Evolutionary conservation across 1,140 invertebrate species (phyloP).

Genomic region (Leptoteleia sp.): DNA sequence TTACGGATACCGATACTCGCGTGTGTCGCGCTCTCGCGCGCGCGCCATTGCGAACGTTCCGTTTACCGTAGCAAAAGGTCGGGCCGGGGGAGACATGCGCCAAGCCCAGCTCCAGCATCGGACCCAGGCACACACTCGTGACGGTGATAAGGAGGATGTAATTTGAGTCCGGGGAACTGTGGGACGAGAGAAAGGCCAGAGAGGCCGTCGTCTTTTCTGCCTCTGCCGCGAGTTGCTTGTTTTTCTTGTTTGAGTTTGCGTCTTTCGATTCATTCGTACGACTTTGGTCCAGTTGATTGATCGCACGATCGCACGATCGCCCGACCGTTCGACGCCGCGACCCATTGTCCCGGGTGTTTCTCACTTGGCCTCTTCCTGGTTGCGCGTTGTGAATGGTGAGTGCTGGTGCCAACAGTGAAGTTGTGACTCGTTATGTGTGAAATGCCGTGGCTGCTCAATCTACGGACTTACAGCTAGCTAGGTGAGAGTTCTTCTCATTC

Average conservation of each 20-base stretch:
- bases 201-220: conserved; percentile 12
- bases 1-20: conserved; percentile 34
- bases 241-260: neutral
- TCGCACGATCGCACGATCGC: conserved; percentile 1
- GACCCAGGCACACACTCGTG: too few relatives aligned
- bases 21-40: conserved; percentile 15
- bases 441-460: conserved; percentile 78
- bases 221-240: conserved; percentile 10
- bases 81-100: neutral
- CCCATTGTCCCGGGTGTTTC: conserved; percentile 5
- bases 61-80: neutral
- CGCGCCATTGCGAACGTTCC: conserved; percentile 3
- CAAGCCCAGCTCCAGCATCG: too few relatives aligned
- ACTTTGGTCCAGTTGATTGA: neutral
- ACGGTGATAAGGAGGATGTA: conserved; percentile 36
- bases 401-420: conserved; percentile 69
- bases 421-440: conserved; percentile 74
- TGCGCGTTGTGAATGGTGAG: conserved; percentile 69
- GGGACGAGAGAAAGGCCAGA: conserved; percentile 39
- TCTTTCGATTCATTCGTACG: neutral
- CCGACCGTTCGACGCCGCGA: neutral
- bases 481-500: conserved; percentile 71
- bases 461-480: conserved; percentile 79
- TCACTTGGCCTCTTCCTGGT: conserved; percentile 23
- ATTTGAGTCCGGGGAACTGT: conserved; percentile 14